Percentiles rank a stretch among this genome's conserved stretches.
Evolutionary conservation across 1,140 invertebrate genomes (phyloP).

Genomic region (Maniola jurtina): DNA sequence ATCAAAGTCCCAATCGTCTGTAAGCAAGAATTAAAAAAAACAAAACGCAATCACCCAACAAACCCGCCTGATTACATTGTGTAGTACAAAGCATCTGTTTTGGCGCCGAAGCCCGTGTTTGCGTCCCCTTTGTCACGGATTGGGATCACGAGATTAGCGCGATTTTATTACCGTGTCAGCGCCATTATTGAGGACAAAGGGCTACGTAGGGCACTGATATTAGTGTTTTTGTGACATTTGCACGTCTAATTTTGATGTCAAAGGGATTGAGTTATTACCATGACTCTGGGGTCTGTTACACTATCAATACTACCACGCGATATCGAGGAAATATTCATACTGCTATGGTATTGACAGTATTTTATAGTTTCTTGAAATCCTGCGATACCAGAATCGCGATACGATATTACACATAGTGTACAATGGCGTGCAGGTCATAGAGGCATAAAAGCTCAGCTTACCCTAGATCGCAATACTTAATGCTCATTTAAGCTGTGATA

Average conservation of each 20-base stretch:
- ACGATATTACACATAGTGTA: no score
- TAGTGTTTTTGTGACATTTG: conserved; percentile 1
- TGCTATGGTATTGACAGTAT: no score
- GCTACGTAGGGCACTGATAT: not conserved
- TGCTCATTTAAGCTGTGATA: no score
- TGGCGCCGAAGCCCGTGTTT: not conserved
- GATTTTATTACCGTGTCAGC: conserved; percentile 16
- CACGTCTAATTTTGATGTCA: conserved; percentile 1
- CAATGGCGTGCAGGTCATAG: no score
- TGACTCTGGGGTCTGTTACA: not conserved
- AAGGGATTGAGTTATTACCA: not conserved
- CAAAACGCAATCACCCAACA: not conserved
- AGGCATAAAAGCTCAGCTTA: no score
- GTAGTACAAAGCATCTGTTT: conserved; percentile 9
- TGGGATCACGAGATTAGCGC: conserved; percentile 16
- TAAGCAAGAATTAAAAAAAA: no score
- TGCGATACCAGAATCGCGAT: no score
- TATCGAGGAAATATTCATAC: no score
- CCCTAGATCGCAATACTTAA: no score
- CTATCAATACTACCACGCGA: no score
- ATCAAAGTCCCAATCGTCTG: no score
- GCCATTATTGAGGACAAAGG: conserved; percentile 13
- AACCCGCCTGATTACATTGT: not conserved
- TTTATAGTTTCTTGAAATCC: no score
- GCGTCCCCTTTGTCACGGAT: conserved; percentile 12